These are phyloP conservation scores for Fabriciana adippe DNA, from an alignment of 2,888 invertebrate species.

Conservation along the genomic window DNA sequence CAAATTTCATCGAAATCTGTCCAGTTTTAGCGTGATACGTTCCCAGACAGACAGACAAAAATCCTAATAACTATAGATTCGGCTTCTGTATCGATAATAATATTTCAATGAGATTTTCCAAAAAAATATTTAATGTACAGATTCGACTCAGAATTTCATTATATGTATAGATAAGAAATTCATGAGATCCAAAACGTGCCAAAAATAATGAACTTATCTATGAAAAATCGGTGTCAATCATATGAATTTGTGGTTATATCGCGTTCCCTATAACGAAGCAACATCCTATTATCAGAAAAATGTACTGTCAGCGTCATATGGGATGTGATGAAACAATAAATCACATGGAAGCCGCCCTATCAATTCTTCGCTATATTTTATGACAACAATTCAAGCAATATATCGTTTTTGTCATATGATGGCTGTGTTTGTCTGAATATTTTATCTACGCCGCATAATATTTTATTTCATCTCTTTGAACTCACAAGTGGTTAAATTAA, in stretches of 20 bases:
- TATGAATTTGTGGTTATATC: too few relatives aligned
- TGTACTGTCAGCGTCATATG: conserved; percentile 20
- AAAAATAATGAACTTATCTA: too few relatives aligned
- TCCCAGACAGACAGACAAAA: too few relatives aligned
- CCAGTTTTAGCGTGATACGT: too few relatives aligned
- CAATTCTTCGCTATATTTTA: conserved; percentile 17
- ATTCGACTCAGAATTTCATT: too few relatives aligned
- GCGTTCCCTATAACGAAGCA: conserved; percentile 6
- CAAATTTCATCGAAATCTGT: too few relatives aligned
- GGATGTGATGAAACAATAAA: conserved; percentile 25
- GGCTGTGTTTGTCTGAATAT: not conserved
- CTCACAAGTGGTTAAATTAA: not conserved
- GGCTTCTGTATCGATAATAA: too few relatives aligned
- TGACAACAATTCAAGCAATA: conserved; percentile 12
- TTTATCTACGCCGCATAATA: not conserved
- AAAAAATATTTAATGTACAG: too few relatives aligned
- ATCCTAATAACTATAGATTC: too few relatives aligned
- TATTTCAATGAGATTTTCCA: too few relatives aligned
- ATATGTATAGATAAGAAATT: too few relatives aligned
- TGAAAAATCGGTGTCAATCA: not conserved
- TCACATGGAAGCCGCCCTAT: conserved; percentile 7
- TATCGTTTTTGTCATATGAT: conserved; percentile 16
- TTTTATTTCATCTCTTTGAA: not conserved
- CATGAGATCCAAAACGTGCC: too few relatives aligned
- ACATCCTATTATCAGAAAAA: conserved; percentile 20